Evolutionary conservation across 1,140 invertebrate genomes (phyloP), one percentile per base, ranked within the genome.

Genomic region (Zaprionus nigranus): DNA sequence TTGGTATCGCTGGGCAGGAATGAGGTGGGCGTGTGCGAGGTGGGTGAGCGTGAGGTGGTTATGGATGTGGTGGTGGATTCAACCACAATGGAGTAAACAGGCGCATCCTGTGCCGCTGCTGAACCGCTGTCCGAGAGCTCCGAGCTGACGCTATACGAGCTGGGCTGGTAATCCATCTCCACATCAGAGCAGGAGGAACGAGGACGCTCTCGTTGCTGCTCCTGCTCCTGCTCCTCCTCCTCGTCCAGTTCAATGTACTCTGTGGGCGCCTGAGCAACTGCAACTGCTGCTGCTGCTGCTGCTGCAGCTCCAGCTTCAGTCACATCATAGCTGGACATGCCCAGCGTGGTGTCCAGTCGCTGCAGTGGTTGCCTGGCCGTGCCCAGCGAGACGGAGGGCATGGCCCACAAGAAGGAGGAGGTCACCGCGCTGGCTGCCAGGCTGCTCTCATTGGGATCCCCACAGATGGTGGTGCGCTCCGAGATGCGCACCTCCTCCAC

Each of bases 301-400:
- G 9, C 11, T 17, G 11, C 46, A 5, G 46, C 12, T 77, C 79
- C 43, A 59, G 2, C 40, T 0, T 76, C 30, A 0, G 84, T 85
- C 13, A 82, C 59, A 24, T 92, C 91, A 34, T 90, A 92, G 11
- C 68, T 79, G 58, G 90, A 82, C 91, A 92, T 92, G 22, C 74
- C 83, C 54, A 92, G 62, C 3, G 91, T 92, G 11, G 91, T 92
- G 62, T 92, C 83, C 17, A 90, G n/a, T 72, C 90, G 76, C 15
- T 75, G 72, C 0, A 30, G 49, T 2, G 43, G 24, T n/a, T 69
- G 80, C 9, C 65, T 13, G 5, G 46, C 20, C 5, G 46, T 46
- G 40, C 40, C 40, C 20, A 51, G 40, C 20, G 26, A 28, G 4
- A 17, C 5, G 1, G 28, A 12, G 11, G 63, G 82, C 67, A 72